Percentiles rank a stretch among this genome's conserved stretches.
Conservation (phyloP, 2,113 vertebrate species). For the Calidris pugnax region DNA sequence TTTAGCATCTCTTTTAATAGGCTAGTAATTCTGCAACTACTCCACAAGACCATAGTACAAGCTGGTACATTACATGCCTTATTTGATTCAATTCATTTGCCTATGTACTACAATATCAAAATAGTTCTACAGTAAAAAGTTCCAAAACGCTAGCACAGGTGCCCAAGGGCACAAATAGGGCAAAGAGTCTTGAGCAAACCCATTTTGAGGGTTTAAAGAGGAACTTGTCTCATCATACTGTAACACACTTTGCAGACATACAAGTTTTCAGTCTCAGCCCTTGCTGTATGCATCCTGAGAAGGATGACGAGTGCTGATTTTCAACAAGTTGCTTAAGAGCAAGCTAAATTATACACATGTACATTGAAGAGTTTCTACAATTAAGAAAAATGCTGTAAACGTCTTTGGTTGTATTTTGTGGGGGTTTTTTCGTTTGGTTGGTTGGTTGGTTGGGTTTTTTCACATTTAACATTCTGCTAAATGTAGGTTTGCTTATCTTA, state of each 20-base stretch:
- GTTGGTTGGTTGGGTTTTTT: accelerated
- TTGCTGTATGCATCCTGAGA: accelerated
- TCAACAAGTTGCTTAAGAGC: neutral
- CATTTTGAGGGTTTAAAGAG: neutral
- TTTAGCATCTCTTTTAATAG: neutral
- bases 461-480: neutral
- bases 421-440: neutral
- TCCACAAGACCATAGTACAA: neutral
- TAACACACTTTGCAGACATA: neutral
- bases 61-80: neutral
- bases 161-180: neutral
- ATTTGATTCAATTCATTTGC: neutral
- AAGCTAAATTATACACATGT: neutral
- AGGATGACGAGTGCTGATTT: neutral
- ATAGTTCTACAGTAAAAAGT: neutral
- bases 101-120: neutral
- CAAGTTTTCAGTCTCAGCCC: neutral
- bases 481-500: neutral
- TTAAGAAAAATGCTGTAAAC: neutral
- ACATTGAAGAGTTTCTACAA: neutral
- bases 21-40: neutral
- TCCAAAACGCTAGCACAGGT: neutral
- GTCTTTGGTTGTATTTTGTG: neutral
- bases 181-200: neutral
- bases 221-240: neutral